These are phyloP conservation scores for Gallinago jamesoni DNA, from an alignment of 2,113 vertebrate species.

Conservation along the genomic window DNA sequence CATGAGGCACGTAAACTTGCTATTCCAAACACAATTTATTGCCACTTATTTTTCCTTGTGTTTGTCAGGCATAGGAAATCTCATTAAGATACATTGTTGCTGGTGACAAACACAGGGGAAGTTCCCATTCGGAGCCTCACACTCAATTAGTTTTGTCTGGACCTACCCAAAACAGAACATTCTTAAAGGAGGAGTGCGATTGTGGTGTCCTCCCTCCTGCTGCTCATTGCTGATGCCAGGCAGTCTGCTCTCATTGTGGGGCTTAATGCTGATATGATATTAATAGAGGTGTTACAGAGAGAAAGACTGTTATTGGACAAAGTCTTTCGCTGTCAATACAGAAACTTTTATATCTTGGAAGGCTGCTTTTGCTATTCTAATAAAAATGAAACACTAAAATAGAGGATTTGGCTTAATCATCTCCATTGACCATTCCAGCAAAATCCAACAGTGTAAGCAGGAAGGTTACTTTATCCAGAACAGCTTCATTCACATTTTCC, in stretches of 20 bases:
- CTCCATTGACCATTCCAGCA: not conserved
- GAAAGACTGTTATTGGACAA: not conserved
- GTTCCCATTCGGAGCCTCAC: not conserved
- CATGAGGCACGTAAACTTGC: not conserved
- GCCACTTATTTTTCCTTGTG: not conserved
- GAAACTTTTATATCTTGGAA: not conserved
- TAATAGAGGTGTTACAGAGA: not conserved
- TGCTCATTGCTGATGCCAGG: not conserved
- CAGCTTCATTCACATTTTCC: not conserved
- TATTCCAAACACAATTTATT: not conserved
- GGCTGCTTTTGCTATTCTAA: not conserved
- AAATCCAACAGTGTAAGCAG: not conserved
- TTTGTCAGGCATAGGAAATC: not conserved
- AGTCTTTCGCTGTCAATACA: not conserved
- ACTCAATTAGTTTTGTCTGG: not conserved
- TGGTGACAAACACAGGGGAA: not conserved
- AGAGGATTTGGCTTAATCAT: not conserved
- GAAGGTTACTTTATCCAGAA: not conserved
- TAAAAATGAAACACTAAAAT: not conserved
- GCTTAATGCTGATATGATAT: not conserved
- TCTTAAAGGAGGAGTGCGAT: not conserved
- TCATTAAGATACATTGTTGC: not conserved
- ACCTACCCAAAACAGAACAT: not conserved
- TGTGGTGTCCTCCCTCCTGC: not conserved
- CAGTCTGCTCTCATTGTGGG: not conserved